Base-by-base conservation (phyloP, 2,797 vertebrate species). In the Liparis tanakae region DNA sequence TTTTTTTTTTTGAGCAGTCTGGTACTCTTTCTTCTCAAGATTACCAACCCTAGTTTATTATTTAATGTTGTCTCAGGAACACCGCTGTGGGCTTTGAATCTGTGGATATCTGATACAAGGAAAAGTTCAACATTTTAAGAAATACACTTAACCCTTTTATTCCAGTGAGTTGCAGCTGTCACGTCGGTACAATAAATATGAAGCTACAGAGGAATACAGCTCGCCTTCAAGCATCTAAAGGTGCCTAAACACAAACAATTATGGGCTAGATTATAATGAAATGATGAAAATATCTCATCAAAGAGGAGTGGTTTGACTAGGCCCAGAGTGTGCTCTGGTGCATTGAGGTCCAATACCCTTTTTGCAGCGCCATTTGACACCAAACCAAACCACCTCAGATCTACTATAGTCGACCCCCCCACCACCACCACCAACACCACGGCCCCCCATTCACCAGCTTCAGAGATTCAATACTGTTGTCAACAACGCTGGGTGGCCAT, bases 401-500 rank as follows among this genome's bases (percentile, higher is more conserved):
- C 18, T 34, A 57, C 22, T 25, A 48, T 55, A 33, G 53, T 48
- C 62, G 18, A 55, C 17, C 59, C 60, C 53, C 15, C 22, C 17
- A 2, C 25, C 25, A 2, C 25, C 25, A 30, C 25, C 25, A 30
- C 25, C 48, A 1, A 39, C 5, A 20, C 72, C 58, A 66, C 59
- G 74, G 78, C 67, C 73, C 61, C 71, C 61, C 79, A 75, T 73
- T 78, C 64, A 83, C 76, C 75, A 68, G 68, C 66, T 60, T 65
- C 65, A 82, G 51, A 46, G 65, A 70, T 68, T 61, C 67, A 76
- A 33, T 22, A 20, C 55, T 37, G 66, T 54, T 78, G 75, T 81
- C 82, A 72, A 72, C 85, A 72, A 51, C 33, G 0, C 73, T 79
- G 75, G 82, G 82, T 84, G 88, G 83, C 63, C 76, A 30, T 30